These are phyloP conservation scores for Agrotis puta DNA, from an alignment of 2,888 invertebrate genomes.

Conservation along the genomic window DNA sequence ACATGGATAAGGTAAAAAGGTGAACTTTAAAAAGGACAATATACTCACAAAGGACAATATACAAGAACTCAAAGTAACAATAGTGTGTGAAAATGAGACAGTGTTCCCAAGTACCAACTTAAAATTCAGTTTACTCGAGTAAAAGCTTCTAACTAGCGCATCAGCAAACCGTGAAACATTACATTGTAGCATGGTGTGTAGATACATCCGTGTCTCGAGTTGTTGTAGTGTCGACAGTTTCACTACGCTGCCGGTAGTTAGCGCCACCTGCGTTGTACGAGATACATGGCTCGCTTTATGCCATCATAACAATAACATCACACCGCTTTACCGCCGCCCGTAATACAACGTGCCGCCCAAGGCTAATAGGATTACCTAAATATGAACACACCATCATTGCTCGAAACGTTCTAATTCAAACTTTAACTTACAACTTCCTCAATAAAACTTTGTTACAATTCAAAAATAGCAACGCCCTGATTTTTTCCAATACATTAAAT, in stretches of 20 bases:
- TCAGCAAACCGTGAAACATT: conserved; percentile 71
- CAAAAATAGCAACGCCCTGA: conserved; percentile 62
- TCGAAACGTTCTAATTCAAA: conserved; percentile 59
- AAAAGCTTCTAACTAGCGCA: conserved; percentile 69
- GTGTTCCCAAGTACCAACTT: conserved; percentile 31
- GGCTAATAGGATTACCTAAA: conserved; percentile 68
- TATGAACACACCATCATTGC: conserved; percentile 63
- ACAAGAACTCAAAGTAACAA: conserved; percentile 24
- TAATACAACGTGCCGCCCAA: conserved; percentile 67
- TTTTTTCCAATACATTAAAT: conserved; percentile 82
- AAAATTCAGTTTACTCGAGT: conserved; percentile 65
- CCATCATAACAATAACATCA: conserved; percentile 78
- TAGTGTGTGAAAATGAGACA: conserved; percentile 41
- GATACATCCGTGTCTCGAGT: conserved; percentile 65
- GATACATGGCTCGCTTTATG: conserved; percentile 76
- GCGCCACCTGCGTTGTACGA: conserved; percentile 76
- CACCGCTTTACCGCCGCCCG: conserved; percentile 68
- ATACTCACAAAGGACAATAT: too few species aligned
- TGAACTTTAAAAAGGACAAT: conserved; percentile 26
- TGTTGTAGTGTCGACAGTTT: conserved; percentile 69
- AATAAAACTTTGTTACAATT: conserved; percentile 63
- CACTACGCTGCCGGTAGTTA: conserved; percentile 75
- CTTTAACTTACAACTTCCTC: conserved; percentile 47
- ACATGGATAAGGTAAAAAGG: conserved; percentile 5
- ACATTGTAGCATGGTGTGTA: conserved; percentile 73